These are phyloP conservation scores for Anas acuta DNA, from an alignment of 2,797 vertebrate genomes.

Conservation along the genomic window DNA sequence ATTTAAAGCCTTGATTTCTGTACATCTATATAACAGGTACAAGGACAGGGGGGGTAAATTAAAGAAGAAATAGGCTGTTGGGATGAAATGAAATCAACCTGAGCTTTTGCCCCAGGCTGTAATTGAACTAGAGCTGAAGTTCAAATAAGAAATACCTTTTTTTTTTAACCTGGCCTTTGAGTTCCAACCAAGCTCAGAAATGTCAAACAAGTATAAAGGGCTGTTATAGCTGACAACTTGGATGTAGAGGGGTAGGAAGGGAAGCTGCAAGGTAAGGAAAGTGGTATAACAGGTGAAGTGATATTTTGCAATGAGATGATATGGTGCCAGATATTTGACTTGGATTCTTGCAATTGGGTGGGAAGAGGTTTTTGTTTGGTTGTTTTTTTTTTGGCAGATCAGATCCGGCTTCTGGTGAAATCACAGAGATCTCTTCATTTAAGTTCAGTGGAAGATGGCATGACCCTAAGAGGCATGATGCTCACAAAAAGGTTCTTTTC, in stretches of 20 bases:
- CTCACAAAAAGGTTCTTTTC: not conserved
- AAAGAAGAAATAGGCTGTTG: conserved; percentile 9
- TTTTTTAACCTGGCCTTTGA: rapidly evolving
- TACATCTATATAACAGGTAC: not conserved
- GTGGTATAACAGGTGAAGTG: not conserved
- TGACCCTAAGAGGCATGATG: not conserved
- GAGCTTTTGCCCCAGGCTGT: conserved; percentile 12
- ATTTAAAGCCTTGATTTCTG: not conserved
- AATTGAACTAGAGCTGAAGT: conserved; percentile 18
- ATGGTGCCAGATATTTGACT: not conserved
- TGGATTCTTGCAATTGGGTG: not conserved
- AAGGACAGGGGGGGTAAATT: not conserved
- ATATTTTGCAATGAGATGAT: not conserved
- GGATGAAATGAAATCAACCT: conserved; percentile 33
- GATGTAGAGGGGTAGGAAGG: too few species aligned
- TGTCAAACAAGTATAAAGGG: not conserved
- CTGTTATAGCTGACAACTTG: not conserved
- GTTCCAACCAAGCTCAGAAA: not conserved
- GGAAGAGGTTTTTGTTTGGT: not conserved
- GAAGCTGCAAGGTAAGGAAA: not conserved
- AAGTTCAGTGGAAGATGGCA: not conserved
- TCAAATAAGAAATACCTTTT: conserved; percentile 3
- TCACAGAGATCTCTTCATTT: not conserved
- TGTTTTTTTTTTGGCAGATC: not conserved
- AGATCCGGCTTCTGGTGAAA: not conserved